Conservation (phyloP, 2,797 vertebrate species). For the Microcaecilia unicolor region DNA sequence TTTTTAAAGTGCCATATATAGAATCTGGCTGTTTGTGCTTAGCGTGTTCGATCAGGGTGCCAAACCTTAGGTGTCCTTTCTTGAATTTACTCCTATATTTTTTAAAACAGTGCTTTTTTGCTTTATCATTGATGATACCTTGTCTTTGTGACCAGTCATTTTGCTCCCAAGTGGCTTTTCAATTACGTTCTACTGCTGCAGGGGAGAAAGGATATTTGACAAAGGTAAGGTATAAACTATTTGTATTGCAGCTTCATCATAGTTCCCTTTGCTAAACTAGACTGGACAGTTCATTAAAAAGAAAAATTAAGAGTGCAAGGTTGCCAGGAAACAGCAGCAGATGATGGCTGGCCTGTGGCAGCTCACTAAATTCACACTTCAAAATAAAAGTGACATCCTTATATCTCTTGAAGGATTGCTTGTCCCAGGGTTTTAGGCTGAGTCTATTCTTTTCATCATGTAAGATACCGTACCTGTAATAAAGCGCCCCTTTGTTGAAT, state of each 20-base stretch:
- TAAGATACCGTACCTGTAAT: no score
- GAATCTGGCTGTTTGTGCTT: no score
- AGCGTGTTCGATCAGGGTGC: no score
- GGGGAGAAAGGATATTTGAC: slow-evolving; percentile 35
- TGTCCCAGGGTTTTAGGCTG: slow-evolving; percentile 19
- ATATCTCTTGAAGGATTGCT: slow-evolving; percentile 17
- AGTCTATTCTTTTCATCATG: background rate
- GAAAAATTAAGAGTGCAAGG: slow-evolving; percentile 60
- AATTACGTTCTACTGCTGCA: slow-evolving; percentile 40
- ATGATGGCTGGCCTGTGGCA: slow-evolving; percentile 48
- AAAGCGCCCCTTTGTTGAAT: no score
- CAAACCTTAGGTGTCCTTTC: no score
- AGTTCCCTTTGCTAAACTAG: slow-evolving; percentile 40
- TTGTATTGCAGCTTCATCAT: slow-evolving; percentile 50
- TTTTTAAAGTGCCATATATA: no score
- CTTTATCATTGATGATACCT: slow-evolving; percentile 45
- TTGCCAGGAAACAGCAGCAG: slow-evolving; percentile 52
- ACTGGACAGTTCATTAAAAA: slow-evolving; percentile 64
- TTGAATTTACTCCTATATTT: background rate
- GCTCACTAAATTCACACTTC: slow-evolving; percentile 21
- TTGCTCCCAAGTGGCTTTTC: slow-evolving; percentile 53
- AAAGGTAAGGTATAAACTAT: slow-evolving; percentile 52
- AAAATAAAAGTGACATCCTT: slow-evolving; percentile 30
- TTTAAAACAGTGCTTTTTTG: slow-evolving; percentile 13
- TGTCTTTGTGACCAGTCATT: slow-evolving; percentile 36